Percentiles rank a stretch among this genome's conserved stretches.
These are phyloP conservation scores for Emydocephalus ijimae DNA, from an alignment of 2,113 vertebrate species.

Conservation along the genomic window DNA sequence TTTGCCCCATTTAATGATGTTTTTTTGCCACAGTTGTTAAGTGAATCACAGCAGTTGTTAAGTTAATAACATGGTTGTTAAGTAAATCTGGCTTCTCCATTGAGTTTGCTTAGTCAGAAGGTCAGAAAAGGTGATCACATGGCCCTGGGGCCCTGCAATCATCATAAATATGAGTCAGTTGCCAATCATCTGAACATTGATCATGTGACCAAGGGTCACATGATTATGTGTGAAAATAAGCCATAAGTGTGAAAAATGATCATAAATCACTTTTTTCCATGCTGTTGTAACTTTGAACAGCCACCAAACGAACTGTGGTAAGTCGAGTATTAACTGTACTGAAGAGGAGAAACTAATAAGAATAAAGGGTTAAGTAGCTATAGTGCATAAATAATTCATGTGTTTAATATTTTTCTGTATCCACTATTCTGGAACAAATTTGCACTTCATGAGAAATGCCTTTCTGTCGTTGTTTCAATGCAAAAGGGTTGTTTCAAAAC, in stretches of 20 bases:
- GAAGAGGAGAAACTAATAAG: background rate
- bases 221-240: too few relatives aligned
- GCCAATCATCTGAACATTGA: too few relatives aligned
- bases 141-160: background rate
- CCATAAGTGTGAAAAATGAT: too few relatives aligned
- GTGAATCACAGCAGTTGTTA: background rate
- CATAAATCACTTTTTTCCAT: too few relatives aligned
- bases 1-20: background rate
- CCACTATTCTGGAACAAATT: background rate
- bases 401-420: background rate
- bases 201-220: too few relatives aligned
- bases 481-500: background rate
- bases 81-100: background rate
- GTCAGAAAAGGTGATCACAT: background rate
- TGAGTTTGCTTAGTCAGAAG: background rate
- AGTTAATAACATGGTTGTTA: background rate
- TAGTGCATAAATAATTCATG: background rate
- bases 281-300: too few relatives aligned
- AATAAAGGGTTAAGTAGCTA: background rate
- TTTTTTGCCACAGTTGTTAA: background rate
- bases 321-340: too few relatives aligned
- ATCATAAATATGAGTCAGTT: background rate
- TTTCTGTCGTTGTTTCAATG: background rate
- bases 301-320: too few relatives aligned
- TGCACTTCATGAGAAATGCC: background rate